Evolutionary conservation across 2,888 invertebrate species (phyloP).

Genomic region (Parnassius orleans): DNA sequence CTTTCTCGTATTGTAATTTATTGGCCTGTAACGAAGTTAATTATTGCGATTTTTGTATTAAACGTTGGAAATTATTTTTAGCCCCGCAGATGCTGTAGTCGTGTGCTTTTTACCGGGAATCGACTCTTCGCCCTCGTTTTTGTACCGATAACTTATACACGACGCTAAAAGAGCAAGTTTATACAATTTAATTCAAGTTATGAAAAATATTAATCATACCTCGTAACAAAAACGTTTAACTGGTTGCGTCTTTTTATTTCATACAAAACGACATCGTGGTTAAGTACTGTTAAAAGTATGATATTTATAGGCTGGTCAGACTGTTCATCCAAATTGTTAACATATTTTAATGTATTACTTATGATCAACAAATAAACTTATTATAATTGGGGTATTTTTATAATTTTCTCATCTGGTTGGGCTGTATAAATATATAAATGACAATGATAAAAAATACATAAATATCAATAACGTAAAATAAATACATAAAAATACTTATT

Average conservation of each 20-base stretch:
- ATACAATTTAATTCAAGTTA: constrained; percentile 24
- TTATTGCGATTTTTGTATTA: constrained; percentile 81
- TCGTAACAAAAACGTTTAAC: constrained; percentile 12
- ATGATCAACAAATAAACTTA: too few species aligned
- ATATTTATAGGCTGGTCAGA: constrained; percentile 13
- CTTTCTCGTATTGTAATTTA: constrained; percentile 80
- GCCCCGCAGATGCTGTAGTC: constrained; percentile 58
- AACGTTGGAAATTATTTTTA: constrained; percentile 81
- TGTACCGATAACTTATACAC: constrained; percentile 45
- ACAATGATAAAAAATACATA: too few species aligned
- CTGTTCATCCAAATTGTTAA: constrained; percentile 2
- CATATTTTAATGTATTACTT: too few species aligned
- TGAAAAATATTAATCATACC: constrained; percentile 21
- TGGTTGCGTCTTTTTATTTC: not conserved
- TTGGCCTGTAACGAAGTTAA: constrained; percentile 81
- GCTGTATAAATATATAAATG: too few species aligned
- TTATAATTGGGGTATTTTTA: too few species aligned
- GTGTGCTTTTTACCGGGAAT: constrained; percentile 66
- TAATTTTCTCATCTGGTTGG: too few species aligned
- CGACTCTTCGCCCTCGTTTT: constrained; percentile 38
- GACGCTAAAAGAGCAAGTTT: constrained; percentile 32
- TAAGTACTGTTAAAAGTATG: constrained; percentile 16
- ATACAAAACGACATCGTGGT: constrained; percentile 14
- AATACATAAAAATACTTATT: too few species aligned
- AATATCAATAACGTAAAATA: too few species aligned